phyloP scores from a whole-genome alignment of 2,888 invertebrate genomes.

The Eupsilia transversa region DNA sequence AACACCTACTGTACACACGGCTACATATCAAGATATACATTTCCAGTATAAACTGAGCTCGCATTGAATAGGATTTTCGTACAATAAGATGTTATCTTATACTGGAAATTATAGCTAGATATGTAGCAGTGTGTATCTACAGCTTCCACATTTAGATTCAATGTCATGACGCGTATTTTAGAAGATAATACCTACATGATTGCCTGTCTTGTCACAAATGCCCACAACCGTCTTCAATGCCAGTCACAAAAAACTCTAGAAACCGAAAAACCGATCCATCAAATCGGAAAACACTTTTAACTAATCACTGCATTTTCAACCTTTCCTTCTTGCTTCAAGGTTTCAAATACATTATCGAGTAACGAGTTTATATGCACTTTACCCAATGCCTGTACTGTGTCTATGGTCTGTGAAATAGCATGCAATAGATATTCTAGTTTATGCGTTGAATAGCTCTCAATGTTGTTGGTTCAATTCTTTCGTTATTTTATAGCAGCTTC shows the following conservation, averaged over 20 bases:
- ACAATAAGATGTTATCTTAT: too few relatives aligned
- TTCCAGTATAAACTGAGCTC: too few relatives aligned
- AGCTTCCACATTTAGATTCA: not conserved
- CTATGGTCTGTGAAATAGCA: slow-evolving; percentile 59
- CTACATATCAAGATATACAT: too few relatives aligned
- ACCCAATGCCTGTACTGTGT: slow-evolving; percentile 22
- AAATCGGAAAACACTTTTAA: not conserved
- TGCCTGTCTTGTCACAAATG: not conserved
- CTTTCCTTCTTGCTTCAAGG: slow-evolving; percentile 1
- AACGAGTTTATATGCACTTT: slow-evolving; percentile 25
- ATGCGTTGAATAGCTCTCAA: slow-evolving; percentile 19
- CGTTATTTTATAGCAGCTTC: slow-evolving; percentile 2
- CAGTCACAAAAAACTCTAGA: not conserved
- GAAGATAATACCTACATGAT: slow-evolving; percentile 16
- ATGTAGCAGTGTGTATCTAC: too few relatives aligned
- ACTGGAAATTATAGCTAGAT: too few relatives aligned
- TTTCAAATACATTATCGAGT: slow-evolving; percentile 24
- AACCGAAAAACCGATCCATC: slow-evolving; percentile 20
- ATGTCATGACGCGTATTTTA: not conserved
- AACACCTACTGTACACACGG: too few relatives aligned
- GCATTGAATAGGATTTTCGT: too few relatives aligned
- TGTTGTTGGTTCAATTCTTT: slow-evolving; percentile 16
- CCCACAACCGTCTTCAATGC: not conserved
- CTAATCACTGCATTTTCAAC: slow-evolving; percentile 15
- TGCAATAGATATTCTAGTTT: slow-evolving; percentile 44